Evolutionary conservation across 2,888 invertebrate species (phyloP).

Genomic region (Synergus itoensis): DNA sequence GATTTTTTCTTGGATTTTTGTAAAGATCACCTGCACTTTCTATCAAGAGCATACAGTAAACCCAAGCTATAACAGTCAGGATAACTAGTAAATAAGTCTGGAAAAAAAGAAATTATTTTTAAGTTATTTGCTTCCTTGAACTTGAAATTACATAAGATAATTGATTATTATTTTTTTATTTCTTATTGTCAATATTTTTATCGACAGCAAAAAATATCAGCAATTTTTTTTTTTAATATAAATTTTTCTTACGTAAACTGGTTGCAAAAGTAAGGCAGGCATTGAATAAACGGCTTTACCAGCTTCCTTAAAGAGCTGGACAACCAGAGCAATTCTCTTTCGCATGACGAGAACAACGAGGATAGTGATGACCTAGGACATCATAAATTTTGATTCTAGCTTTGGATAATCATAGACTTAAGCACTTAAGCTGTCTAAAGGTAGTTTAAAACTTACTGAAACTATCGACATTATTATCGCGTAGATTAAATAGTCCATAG

Average conservation of each 20-base stretch:
- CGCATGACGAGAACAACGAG: slow-evolving; percentile 82
- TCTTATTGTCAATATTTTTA: no score
- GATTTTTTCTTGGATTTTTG: slow-evolving; percentile 60
- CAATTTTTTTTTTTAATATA: background rate
- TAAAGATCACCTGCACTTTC: slow-evolving; percentile 81
- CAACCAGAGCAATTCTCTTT: slow-evolving; percentile 82
- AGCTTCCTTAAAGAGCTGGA: slow-evolving; percentile 83
- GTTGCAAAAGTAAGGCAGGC: slow-evolving; percentile 82
- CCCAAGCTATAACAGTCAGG: slow-evolving; percentile 80
- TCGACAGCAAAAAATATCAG: background rate
- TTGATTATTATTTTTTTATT: no score
- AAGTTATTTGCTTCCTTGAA: background rate
- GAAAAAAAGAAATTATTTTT: slow-evolving; percentile 50
- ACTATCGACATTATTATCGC: slow-evolving; percentile 82
- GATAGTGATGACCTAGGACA: slow-evolving; percentile 77
- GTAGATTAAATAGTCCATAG: slow-evolving; percentile 79
- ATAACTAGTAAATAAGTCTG: slow-evolving; percentile 81
- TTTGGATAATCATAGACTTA: background rate
- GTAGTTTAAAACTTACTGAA: slow-evolving; percentile 74
- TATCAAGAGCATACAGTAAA: slow-evolving; percentile 82
- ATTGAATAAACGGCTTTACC: slow-evolving; percentile 83
- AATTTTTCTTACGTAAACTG: slow-evolving; percentile 79
- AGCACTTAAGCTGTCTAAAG: background rate
- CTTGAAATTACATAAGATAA: background rate
- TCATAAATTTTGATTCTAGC: slow-evolving; percentile 20